Evolutionary conservation across 2,888 invertebrate species (phyloP), one percentile per base, ranked within the genome.

Genomic region (Synergus itoensis): DNA sequence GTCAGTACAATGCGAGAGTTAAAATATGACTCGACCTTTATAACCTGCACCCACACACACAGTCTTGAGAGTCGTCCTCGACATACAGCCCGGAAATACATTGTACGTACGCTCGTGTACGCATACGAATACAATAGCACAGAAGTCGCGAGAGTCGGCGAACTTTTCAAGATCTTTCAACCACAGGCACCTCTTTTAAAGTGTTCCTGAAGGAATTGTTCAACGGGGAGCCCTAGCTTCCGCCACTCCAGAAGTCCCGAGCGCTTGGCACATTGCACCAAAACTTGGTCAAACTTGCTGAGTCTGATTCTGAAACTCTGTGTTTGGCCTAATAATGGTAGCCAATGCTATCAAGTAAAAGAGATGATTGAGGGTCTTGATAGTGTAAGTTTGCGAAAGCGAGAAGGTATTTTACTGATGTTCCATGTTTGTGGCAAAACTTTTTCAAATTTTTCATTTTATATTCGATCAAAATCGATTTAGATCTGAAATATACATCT

Each of bases 11-110:
- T 86, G 87, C 84, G 80, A 84, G 80, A 82, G 84, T 85, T 88
- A 87, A 89, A 87, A 89, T 89, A 89, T 87, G 85, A 83, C 85
- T 78, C 81, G 84, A 84, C 85, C 86, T 86, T 86, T 87, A 82
- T 85, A 85, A 82, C 83, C 80, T 79, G 67, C 81, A 48, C 45
- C 40, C 77, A 79, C 80, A 79, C 62, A 79, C 64, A 76, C 65
- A 73, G 62, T 63, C 21, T 67, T 65, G 73, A 45, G 65, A 76
- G 73, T 21, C 77, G 78, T 53, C 78, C 73, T 73, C 76, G 76
- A 69, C 79, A 79, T 77, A 64, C 79, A 77, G 41, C 73, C 8
- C 4, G 53, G n/a, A 53, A 73, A 53, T 73, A 73, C 73, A 53
- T 73, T 73, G 73, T 73, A 67, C 43, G 45, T 45, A 73, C 73